phyloP scores from a whole-genome alignment of 2,113 vertebrate genomes.

The Urocolius indicus region DNA sequence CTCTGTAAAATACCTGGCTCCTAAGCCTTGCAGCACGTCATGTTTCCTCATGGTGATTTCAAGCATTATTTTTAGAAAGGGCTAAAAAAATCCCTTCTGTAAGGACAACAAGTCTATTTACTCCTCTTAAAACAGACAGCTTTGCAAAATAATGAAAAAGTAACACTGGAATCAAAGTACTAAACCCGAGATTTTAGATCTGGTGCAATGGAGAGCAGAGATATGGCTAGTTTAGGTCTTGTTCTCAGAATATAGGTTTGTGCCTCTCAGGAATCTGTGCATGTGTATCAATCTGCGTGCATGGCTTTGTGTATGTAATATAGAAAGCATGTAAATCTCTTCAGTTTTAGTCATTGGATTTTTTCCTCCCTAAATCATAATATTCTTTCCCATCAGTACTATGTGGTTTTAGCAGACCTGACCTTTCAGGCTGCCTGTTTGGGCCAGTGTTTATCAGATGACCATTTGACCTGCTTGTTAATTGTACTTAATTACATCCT shows the following conservation, averaged over 20 bases:
- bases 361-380: constrained; percentile 54
- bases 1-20: neutral
- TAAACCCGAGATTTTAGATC: neutral
- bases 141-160: neutral
- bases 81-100: neutral
- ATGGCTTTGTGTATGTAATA: neutral
- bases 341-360: constrained; percentile 24
- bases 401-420: constrained; percentile 76
- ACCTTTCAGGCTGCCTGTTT: constrained; percentile 73
- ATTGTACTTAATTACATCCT: constrained; percentile 89
- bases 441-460: constrained; percentile 82
- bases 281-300: neutral
- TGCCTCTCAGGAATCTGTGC: neutral
- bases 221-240: neutral
- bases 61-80: neutral
- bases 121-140: neutral
- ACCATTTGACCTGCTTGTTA: constrained; percentile 86
- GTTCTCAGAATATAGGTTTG: neutral
- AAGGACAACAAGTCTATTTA: neutral
- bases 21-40: neutral
- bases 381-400: constrained; percentile 59
- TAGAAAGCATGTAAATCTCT: constrained; percentile 40
- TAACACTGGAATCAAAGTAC: neutral
- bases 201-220: neutral
- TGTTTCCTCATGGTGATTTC: neutral